Base-by-base conservation (phyloP, 2,113 vertebrate genomes). In the Cochlearius cochlearius region DNA sequence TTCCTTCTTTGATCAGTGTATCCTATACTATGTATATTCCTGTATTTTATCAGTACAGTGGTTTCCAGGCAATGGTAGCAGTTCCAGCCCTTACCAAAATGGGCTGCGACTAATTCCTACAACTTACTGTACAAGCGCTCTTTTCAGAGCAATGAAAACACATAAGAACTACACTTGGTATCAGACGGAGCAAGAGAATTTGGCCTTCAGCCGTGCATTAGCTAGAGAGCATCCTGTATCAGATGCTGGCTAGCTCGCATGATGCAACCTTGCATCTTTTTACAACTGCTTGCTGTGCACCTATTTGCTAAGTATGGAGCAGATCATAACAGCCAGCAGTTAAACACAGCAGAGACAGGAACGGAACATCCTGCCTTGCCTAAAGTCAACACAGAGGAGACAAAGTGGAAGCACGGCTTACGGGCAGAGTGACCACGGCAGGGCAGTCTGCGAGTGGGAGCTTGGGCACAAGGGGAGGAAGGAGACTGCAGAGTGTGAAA, bases 301-400 rank as follows among this genome's bases (percentile, higher is more conserved):
- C 34, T 49, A 53, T 82, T 94, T 74, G 73, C 21, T 27, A 68
- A 95, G 64, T 27, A n/a, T 20, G 15, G 64, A 85, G 75, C 45
- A 86, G 38, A 66, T 39, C 5, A 0, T 11, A 71, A 19, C 43
- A 78, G 76, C 75, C 88, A 90, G 86, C 83, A 94, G 67, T 81
- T 59, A 77, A 85, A 50, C 22, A 29, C 29, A 22, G 75, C 55
- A 8, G 49, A 64, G 76, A 77, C 49, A 82, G 80, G 91, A 95
- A 88, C 86, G 92, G 82, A 86, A 94, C 72, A 88, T 84, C 91
- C 85, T 86, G 87, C 78, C 74, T 94, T 52, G 55, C 50, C 72
- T 63, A 86, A 49, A 6, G 74, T 79, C 94, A 92, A 73, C 77
- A 85, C 12, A 45, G 69, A 75, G 34, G 36, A 64, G 80, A 67